Evolutionary conservation across 1,140 invertebrate genomes (phyloP).

Genomic region (Ceratitis capitata): DNA sequence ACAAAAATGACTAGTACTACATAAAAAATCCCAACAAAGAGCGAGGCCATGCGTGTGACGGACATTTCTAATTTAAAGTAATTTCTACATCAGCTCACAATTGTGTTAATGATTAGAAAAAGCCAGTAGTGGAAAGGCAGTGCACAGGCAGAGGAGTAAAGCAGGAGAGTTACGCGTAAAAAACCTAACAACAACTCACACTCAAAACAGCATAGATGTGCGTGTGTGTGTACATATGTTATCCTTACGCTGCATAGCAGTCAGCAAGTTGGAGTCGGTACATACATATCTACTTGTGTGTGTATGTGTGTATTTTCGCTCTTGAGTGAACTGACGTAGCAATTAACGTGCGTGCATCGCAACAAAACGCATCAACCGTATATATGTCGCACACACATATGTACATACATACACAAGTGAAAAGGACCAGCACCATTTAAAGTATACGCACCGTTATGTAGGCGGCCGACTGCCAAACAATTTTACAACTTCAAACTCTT

Average conservation of each 20-base stretch:
- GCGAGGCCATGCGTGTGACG: conserved; percentile 52
- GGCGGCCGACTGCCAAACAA: neutral
- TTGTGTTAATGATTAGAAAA: conserved; percentile 64
- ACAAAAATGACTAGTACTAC: too few relatives aligned
- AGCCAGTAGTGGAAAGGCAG: too few relatives aligned
- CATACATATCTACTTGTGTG: neutral
- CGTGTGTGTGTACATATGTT: neutral
- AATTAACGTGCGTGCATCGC: conserved; percentile 54
- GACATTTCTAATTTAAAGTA: conserved; percentile 64
- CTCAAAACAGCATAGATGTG: neutral
- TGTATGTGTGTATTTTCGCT: conserved; percentile 43
- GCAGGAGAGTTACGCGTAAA: neutral
- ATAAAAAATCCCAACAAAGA: neutral
- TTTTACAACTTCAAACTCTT: conserved; percentile 14
- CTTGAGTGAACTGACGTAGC: conserved; percentile 2
- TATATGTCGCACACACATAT: conserved; percentile 48
- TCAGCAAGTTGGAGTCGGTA: neutral
- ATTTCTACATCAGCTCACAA: conserved; percentile 49
- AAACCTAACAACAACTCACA: neutral
- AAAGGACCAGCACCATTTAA: neutral
- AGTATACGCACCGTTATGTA: conserved; percentile 42
- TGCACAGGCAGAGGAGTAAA: too few relatives aligned
- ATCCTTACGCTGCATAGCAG: too few relatives aligned
- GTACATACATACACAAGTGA: conserved; percentile 43
- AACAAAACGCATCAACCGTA: conserved; percentile 7